A percentile compares a stretch with the other conserved stretches of the same genome.
phyloP scores from a whole-genome alignment of 1,140 invertebrate genomes.

The Branchinecta lindahli region DNA sequence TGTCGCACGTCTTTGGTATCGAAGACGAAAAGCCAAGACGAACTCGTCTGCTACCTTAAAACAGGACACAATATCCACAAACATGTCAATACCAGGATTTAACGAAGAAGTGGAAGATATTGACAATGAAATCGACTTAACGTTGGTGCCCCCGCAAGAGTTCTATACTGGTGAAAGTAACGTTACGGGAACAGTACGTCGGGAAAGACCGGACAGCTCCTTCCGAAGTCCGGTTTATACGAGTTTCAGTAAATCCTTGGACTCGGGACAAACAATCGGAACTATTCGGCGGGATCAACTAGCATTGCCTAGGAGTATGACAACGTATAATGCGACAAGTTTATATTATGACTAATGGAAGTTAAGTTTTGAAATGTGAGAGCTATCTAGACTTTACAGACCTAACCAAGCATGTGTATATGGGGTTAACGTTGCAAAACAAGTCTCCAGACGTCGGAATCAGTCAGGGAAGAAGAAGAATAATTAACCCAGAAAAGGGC shows the following conservation, averaged over 20 bases:
- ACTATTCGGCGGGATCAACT: neutral
- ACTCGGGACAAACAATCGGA: neutral
- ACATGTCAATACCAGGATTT: conserved; percentile 39
- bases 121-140: conserved; percentile 51
- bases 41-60: conserved; percentile 27
- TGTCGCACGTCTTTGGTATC: conserved; percentile 44
- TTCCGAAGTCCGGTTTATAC: neutral
- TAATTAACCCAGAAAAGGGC: too few species aligned
- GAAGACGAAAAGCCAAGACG: conserved; percentile 35
- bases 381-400: too few species aligned
- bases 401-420: too few species aligned
- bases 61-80: conserved; percentile 43
- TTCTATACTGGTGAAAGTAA: conserved; percentile 17
- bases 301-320: neutral
- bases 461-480: too few species aligned
- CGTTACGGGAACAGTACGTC: neutral
- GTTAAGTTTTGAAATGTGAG: too few species aligned
- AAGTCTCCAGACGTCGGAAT: too few species aligned
- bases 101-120: conserved; percentile 52
- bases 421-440: too few species aligned
- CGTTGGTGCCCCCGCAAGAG: conserved; percentile 25
- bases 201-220: neutral
- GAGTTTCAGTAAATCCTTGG: conserved; percentile 1
- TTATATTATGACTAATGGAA: neutral
- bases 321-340: neutral